These are phyloP conservation scores for Antheraea pernyi DNA, from an alignment of 1,140 invertebrate genomes.

Conservation along the genomic window DNA sequence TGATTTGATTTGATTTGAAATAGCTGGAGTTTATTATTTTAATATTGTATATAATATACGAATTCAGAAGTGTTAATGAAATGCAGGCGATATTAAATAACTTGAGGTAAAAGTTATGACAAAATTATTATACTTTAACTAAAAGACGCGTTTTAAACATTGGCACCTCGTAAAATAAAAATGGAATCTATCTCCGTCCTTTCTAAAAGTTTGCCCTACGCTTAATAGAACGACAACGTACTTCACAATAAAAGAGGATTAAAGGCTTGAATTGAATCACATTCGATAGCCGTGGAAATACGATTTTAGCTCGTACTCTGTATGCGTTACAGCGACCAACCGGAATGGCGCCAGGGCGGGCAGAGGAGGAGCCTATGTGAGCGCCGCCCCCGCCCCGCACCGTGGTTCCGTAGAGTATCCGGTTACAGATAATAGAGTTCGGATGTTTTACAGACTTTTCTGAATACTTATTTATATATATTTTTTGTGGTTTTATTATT, in stretches of 20 bases:
- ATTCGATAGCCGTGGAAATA: slow-evolving; percentile 33
- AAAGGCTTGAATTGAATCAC: slow-evolving; percentile 49
- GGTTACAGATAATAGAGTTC: slow-evolving; percentile 56
- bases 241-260: slow-evolving; percentile 9
- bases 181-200: background rate
- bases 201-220: background rate
- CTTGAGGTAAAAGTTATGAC: no score
- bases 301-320: slow-evolving; percentile 37
- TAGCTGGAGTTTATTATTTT: no score
- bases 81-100: no score
- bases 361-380: slow-evolving; percentile 27
- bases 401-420: slow-evolving; percentile 46
- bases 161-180: background rate
- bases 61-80: no score
- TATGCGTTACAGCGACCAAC: slow-evolving; percentile 43
- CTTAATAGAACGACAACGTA: slow-evolving; percentile 9
- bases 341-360: slow-evolving; percentile 31
- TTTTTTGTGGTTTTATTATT: slow-evolving; percentile 23
- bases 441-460: slow-evolving; percentile 28
- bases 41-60: no score
- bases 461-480: slow-evolving; percentile 17
- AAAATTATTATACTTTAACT: no score
- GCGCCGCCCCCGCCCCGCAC: slow-evolving; percentile 45
- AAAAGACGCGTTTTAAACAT: background rate
- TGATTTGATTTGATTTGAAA: no score